Evolutionary conservation across 2,888 invertebrate genomes (phyloP), one percentile per base, ranked within the genome.

Genomic region (Agriotes lineatus): DNA sequence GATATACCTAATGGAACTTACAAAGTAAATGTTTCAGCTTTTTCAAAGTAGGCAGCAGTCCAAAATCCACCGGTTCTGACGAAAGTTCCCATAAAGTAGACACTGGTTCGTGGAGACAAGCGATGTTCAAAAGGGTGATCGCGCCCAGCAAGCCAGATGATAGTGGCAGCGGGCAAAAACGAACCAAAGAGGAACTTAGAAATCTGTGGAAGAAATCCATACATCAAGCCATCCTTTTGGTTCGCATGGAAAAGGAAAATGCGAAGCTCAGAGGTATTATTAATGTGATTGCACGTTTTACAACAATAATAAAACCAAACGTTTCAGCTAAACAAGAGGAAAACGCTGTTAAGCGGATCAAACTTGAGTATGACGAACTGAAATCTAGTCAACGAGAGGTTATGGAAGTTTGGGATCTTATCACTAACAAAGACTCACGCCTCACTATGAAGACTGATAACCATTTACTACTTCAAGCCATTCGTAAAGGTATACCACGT

Each of bases 191-290:
- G 37, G 93, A 96, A 76, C 82, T 96, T 18, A 86, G 94, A 3
- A 90, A 90, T 60, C 84, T 97, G 9, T 98, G 97, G 97, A 93
- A 90, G 81, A 95, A 96, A 83, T 96, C 97, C 0, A 97, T 97
- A 52, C 91, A 93, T 74, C 97, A 98, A 83, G 97, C 96, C n/a
- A 88, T 97, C 54, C 88, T 97, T 45, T 86, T 98, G 0, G 95
- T 96, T 20, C 88, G 97, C 72, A 97, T 98, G 97, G 97, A 98
- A 81, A 96, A 93, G 72, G 96, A 98, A 83, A 98, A 98, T 80
- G 93, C 92, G 1, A 91, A 91, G 80, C 85, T 97, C 0, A 90
- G 87, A 88, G 93, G 94, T 94, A n/a, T n/a, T n/a, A n/a, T n/a
- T n/a, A n/a, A n/a, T n/a, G n/a, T n/a, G n/a, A n/a, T n/a, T n/a